Evolutionary conservation across 23 tunicate species (phyloP).

Genomic region (Aplidium turbinatum): DNA sequence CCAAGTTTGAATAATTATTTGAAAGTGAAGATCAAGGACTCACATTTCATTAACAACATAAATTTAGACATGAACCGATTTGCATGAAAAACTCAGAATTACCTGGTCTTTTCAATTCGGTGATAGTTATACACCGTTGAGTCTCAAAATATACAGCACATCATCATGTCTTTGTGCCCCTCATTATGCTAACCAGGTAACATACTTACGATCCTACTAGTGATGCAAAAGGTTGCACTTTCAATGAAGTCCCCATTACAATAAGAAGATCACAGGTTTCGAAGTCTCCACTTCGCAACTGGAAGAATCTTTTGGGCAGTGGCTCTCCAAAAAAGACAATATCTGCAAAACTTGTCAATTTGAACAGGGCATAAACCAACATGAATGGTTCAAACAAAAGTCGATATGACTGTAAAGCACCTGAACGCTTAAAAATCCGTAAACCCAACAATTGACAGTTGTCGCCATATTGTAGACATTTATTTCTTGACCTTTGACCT

Average conservation of each 20-base stretch:
- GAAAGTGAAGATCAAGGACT: too few relatives aligned
- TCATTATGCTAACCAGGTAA: too few relatives aligned
- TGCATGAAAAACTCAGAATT: neutral
- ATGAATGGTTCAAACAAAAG: neutral
- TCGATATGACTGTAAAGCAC: too few relatives aligned
- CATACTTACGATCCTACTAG: slow-evolving; percentile 48
- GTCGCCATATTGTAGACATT: too few relatives aligned
- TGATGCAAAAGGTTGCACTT: slow-evolving; percentile 89
- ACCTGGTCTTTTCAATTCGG: neutral
- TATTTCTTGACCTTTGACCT: too few relatives aligned
- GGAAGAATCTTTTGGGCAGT: slow-evolving; percentile 50
- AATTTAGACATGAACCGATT: neutral
- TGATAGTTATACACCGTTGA: too few relatives aligned
- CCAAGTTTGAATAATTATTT: too few relatives aligned
- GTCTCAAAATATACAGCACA: too few relatives aligned
- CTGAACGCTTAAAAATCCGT: neutral
- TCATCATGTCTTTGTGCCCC: too few relatives aligned
- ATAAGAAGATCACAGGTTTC: slow-evolving; percentile 69
- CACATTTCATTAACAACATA: too few relatives aligned
- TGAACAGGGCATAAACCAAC: neutral
- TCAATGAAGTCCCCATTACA: slow-evolving; percentile 85
- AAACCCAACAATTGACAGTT: neutral
- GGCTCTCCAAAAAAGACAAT: slow-evolving; percentile 89
- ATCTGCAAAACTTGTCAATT: too few relatives aligned
- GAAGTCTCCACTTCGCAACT: slow-evolving; percentile 53